A percentile compares a stretch with the other conserved stretches of the same genome.
Evolutionary conservation across 1,140 invertebrate genomes (phyloP).

Genomic region (Procambarus clarkii): DNA sequence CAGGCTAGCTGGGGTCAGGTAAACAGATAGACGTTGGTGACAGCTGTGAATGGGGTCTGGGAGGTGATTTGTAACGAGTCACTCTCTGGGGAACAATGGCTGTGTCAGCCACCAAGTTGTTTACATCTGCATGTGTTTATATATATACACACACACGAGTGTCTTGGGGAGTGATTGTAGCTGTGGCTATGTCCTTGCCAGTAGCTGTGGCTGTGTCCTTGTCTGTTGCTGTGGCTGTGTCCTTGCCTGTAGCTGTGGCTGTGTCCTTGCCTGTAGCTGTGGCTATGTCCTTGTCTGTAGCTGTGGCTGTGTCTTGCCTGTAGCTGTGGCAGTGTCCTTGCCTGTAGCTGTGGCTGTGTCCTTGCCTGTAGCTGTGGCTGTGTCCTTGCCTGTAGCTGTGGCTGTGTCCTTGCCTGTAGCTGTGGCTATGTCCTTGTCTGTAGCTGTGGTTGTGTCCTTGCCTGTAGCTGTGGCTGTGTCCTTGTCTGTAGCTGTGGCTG

Average conservation of each 20-base stretch:
- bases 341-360: not conserved
- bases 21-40: too few relatives aligned
- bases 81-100: too few relatives aligned
- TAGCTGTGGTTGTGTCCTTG: too few relatives aligned
- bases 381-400: constrained; percentile 3
- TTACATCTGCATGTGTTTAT: too few relatives aligned
- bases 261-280: constrained; percentile 3
- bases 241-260: not conserved
- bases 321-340: constrained; percentile 12
- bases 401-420: not conserved
- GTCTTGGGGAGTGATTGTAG: too few relatives aligned
- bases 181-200: constrained; percentile 13
- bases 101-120: too few relatives aligned
- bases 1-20: too few relatives aligned
- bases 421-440: constrained; percentile 20
- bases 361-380: constrained; percentile 4
- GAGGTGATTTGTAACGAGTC: too few relatives aligned
- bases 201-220: constrained; percentile 10
- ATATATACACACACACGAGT: too few relatives aligned
- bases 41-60: too few relatives aligned
- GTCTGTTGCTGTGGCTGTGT: not conserved
- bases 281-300: constrained; percentile 15
- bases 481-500: constrained; percentile 4
- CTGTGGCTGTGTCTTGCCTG: too few relatives aligned
- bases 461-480: not conserved